These are phyloP conservation scores for Parthenolecanium corni DNA, from an alignment of 2,888 invertebrate species.

Conservation along the genomic window DNA sequence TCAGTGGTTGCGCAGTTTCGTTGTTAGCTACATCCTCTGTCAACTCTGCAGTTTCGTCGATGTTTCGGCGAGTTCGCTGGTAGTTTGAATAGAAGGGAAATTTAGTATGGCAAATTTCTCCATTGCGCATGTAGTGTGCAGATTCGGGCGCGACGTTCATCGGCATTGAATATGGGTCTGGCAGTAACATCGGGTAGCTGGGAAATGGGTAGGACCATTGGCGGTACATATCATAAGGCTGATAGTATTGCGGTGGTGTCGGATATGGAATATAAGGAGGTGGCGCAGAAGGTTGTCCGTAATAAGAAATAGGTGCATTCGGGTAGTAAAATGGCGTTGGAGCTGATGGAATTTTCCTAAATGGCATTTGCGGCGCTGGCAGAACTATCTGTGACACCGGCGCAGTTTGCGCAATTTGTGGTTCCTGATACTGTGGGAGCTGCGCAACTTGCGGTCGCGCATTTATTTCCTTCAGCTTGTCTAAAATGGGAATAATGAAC, in stretches of 20 bases:
- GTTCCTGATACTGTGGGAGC: background rate
- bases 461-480: constrained; percentile 1
- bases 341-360: background rate
- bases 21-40: background rate
- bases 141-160: constrained; percentile 45
- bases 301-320: background rate
- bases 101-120: constrained; percentile 41
- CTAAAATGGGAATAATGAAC: constrained; percentile 15
- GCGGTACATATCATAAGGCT: background rate
- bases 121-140: constrained; percentile 48
- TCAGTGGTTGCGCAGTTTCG: background rate
- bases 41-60: background rate
- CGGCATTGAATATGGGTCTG: constrained; percentile 46
- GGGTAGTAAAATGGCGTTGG: background rate
- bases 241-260: background rate
- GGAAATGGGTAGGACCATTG: constrained; percentile 43
- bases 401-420: no score
- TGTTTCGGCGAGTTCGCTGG: background rate
- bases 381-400: background rate
- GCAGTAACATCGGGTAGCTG: constrained; percentile 45
- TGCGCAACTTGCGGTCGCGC: background rate
- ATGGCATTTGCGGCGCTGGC: background rate
- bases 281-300: background rate
- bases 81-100: background rate
- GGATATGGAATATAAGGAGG: background rate